Evolutionary conservation across 2,113 vertebrate genomes (phyloP).

Genomic region (Cyphomyrus discorhynchus): DNA sequence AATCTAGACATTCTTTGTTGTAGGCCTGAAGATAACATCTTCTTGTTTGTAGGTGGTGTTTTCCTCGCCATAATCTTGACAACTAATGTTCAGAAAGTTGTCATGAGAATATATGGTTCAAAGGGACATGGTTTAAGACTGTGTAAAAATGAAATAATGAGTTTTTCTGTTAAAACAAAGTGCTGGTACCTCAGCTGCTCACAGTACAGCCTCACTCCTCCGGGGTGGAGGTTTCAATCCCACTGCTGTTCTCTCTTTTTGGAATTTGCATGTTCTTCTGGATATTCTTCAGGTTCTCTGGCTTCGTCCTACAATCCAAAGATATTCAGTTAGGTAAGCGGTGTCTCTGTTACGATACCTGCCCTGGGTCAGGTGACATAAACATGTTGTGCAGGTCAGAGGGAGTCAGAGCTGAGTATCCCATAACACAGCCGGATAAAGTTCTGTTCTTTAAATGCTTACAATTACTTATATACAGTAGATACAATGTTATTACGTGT

Average conservation of each 20-base stretch:
- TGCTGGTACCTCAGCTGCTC: not conserved
- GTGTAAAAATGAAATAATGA: not conserved
- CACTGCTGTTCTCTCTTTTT: not conserved
- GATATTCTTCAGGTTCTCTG: not conserved
- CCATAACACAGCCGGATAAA: not conserved
- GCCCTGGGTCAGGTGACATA: not conserved
- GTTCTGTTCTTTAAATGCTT: not conserved
- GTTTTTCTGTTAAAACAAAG: not conserved
- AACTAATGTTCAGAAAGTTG: not conserved
- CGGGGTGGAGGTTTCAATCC: not conserved
- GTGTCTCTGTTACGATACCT: not conserved
- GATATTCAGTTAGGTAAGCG: not conserved
- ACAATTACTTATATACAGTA: not conserved
- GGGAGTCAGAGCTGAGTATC: not conserved
- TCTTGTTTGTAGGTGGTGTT: not conserved
- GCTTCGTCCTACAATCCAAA: not conserved
- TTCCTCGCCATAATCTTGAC: not conserved
- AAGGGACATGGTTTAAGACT: not conserved
- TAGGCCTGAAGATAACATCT: not conserved
- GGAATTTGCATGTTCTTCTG: not conserved
- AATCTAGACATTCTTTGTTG: not conserved
- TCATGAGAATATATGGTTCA: not conserved
- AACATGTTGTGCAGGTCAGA: not conserved
- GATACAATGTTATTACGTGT: not conserved
- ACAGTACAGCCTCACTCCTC: not conserved